Conservation (phyloP, 2,888 invertebrate genomes). For the Dendrolimus pini region DNA sequence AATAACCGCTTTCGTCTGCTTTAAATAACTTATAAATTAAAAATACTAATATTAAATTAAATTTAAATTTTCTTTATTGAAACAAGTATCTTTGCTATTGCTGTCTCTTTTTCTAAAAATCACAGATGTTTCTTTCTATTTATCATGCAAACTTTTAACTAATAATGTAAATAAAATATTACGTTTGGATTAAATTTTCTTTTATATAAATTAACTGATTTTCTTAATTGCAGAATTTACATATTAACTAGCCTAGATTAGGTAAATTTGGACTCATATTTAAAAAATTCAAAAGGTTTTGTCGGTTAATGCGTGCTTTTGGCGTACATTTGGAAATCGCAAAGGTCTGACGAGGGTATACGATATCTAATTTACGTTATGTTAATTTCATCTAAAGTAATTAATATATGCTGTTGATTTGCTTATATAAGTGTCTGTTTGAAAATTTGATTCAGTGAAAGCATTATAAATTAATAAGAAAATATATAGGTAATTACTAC, state of each 20-base stretch:
- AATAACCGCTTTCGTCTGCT: not conserved
- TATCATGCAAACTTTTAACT: slow-evolving; percentile 19
- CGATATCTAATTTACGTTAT: slow-evolving; percentile 32
- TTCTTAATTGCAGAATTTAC: no score
- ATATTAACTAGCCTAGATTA: no score
- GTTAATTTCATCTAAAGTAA: slow-evolving; percentile 17
- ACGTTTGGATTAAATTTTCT: no score
- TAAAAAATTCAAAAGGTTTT: slow-evolving; percentile 14
- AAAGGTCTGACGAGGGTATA: slow-evolving; percentile 37
- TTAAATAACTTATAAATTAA: not conserved
- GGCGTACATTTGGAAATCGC: slow-evolving; percentile 32
- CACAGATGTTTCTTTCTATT: no score
- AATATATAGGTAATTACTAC: no score
- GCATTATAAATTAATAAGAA: no score
- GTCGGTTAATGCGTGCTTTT: slow-evolving; percentile 28
- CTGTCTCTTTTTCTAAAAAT: no score
- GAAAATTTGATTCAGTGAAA: slow-evolving; percentile 7
- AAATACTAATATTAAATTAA: not conserved
- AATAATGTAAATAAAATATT: slow-evolving; percentile 7
- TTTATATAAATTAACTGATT: no score
- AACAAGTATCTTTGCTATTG: not conserved
- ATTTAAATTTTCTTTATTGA: slow-evolving; percentile 3
- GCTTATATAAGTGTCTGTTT: not conserved
- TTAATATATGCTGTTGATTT: slow-evolving; percentile 14
- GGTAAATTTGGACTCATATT: no score